phyloP scores from a whole-genome alignment of 2,797 vertebrate genomes.

The Hypotaenidia okinawae region DNA sequence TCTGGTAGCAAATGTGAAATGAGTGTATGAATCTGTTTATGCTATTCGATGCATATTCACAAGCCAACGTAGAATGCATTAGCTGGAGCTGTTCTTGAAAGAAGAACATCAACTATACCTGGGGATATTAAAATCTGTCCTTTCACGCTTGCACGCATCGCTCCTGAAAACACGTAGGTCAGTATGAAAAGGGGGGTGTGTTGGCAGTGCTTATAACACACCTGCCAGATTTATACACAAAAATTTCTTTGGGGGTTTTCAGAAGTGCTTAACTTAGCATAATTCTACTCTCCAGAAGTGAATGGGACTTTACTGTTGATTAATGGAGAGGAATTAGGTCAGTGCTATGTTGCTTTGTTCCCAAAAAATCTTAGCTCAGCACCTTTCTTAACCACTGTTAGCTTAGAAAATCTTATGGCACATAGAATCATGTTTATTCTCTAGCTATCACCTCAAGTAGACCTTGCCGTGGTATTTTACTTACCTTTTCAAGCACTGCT shows the following conservation, averaged over 20 bases:
- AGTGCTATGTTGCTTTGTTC: conserved; percentile 28
- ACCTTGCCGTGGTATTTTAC: neutral
- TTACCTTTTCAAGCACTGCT: neutral
- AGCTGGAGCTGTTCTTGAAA: neutral
- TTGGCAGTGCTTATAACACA: neutral
- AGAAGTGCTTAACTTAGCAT: conserved; percentile 34
- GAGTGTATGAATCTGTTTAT: neutral
- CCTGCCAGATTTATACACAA: neutral
- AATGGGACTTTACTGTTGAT: neutral
- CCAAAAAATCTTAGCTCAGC: conserved; percentile 44
- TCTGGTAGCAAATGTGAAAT: neutral
- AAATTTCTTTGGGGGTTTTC: neutral
- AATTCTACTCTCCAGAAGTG: neutral
- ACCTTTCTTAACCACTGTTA: conserved; percentile 39
- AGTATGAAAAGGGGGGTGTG: neutral
- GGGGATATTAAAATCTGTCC: neutral
- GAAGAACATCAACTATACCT: neutral
- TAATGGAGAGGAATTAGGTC: conserved; percentile 32
- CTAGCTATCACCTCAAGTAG: conserved; percentile 27
- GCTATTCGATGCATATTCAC: neutral
- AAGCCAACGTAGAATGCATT: neutral
- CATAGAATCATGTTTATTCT: conserved; percentile 9
- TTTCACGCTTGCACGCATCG: neutral
- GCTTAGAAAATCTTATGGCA: neutral
- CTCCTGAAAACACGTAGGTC: neutral